phyloP scores from a whole-genome alignment of 92 coral and sea anemone genomes.

The Phymanthus crucifer region DNA sequence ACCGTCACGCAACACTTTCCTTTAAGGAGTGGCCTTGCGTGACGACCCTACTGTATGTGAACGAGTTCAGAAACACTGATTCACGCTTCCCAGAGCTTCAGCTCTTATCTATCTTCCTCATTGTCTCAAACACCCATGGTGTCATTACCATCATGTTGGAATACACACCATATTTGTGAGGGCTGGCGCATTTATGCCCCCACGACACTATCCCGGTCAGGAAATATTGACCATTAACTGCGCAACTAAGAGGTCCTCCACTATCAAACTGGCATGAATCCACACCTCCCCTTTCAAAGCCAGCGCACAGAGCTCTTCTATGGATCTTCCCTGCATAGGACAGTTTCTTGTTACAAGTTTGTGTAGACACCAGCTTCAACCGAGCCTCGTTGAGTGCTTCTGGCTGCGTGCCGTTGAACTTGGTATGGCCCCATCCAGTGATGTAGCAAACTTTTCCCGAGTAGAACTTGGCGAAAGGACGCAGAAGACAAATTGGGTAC shows the following conservation, averaged over 20 bases:
- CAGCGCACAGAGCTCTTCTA: conserved; percentile 83
- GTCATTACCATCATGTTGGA: conserved; percentile 77
- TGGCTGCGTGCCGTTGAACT: conserved; percentile 56
- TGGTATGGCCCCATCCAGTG: conserved; percentile 84
- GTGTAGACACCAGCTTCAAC: conserved; percentile 63
- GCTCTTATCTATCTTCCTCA: neutral
- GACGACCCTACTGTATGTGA: too few species aligned
- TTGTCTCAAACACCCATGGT: conserved; percentile 66
- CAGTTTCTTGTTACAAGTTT: conserved; percentile 54
- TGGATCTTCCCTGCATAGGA: conserved; percentile 86
- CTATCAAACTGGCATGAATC: conserved; percentile 94
- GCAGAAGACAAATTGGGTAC: conserved; percentile 64
- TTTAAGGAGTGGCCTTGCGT: too few species aligned
- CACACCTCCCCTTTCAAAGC: conserved; percentile 79
- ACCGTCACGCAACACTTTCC: too few species aligned
- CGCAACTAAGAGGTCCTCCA: conserved; percentile 84
- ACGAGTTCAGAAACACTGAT: too few species aligned
- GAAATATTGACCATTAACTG: conserved; percentile 53
- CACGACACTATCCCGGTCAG: conserved; percentile 88
- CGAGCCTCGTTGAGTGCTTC: conserved; percentile 69
- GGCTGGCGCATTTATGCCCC: conserved; percentile 82
- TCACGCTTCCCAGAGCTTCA: neutral
- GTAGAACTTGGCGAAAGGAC: conserved; percentile 44
- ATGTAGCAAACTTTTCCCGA: conserved; percentile 69
- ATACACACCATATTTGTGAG: conserved; percentile 89